These are phyloP conservation scores for Myopa tessellatipennis DNA, from an alignment of 2,888 invertebrate species.

Conservation along the genomic window DNA sequence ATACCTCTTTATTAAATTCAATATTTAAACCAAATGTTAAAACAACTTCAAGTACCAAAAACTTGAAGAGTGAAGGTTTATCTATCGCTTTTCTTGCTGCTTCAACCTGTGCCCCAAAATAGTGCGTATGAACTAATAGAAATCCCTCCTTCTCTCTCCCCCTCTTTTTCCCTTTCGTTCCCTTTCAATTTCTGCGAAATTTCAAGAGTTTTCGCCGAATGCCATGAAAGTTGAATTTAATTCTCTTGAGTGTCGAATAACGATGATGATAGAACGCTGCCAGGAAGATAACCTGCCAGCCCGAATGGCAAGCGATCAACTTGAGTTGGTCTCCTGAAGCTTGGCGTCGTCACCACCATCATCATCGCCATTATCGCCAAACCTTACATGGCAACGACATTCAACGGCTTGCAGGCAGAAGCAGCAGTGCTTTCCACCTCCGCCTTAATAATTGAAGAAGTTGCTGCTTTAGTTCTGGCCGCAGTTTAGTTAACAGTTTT, in stretches of 20 bases:
- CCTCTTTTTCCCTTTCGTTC: background rate
- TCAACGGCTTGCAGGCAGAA: background rate
- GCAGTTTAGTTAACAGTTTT: conserved; percentile 47
- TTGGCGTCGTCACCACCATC: background rate
- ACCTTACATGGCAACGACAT: background rate
- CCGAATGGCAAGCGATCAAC: background rate
- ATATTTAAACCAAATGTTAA: too few species aligned
- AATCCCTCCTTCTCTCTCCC: background rate
- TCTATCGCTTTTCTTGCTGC: too few species aligned
- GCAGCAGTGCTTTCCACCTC: background rate
- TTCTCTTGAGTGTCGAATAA: too few species aligned
- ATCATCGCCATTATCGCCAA: too few species aligned
- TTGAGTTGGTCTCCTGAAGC: background rate
- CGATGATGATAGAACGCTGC: background rate
- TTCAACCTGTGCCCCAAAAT: too few species aligned
- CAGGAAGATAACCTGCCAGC: background rate
- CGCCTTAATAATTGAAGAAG: conserved; percentile 13
- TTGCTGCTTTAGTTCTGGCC: conserved; percentile 31
- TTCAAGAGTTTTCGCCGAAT: background rate
- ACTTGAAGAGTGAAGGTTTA: too few species aligned
- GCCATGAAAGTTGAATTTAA: too few species aligned
- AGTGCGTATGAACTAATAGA: too few species aligned
- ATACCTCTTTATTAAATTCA: too few species aligned
- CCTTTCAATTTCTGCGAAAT: background rate
- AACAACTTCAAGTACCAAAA: too few species aligned